phyloP scores from a whole-genome alignment of 2,888 invertebrate genomes.

The Thalpophila matura region DNA sequence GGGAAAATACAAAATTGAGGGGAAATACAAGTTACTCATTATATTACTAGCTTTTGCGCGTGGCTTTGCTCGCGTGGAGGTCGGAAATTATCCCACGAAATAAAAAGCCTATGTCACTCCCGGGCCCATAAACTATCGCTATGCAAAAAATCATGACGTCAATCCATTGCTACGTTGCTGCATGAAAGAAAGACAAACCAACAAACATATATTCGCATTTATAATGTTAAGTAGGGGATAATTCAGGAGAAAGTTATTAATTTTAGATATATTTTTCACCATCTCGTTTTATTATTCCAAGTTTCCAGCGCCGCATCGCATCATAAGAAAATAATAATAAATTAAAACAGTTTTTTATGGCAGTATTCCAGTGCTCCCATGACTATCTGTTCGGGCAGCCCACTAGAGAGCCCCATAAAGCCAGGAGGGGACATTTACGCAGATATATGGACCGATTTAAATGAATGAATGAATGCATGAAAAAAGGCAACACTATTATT shows the following conservation, averaged over 20 bases:
- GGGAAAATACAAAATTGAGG: not conserved
- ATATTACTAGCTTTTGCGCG: too few relatives aligned
- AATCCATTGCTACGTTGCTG: too few relatives aligned
- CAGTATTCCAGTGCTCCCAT: slow-evolving; percentile 17
- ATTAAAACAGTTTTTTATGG: slow-evolving; percentile 8
- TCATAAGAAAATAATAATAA: slow-evolving; percentile 10
- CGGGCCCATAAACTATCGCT: too few relatives aligned
- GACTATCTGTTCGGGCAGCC: slow-evolving; percentile 32
- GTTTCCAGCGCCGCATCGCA: not conserved
- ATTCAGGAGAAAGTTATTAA: not conserved
- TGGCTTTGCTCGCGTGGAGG: too few relatives aligned
- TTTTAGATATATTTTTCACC: not conserved
- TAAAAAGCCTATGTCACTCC: too few relatives aligned
- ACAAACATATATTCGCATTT: too few relatives aligned
- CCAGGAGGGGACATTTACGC: slow-evolving; percentile 49
- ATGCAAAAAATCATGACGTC: too few relatives aligned
- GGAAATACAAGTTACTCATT: too few relatives aligned
- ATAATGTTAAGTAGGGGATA: not conserved
- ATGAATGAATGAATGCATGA: slow-evolving; percentile 44
- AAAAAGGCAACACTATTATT: slow-evolving; percentile 27
- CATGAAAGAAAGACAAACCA: too few relatives aligned
- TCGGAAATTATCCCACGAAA: too few relatives aligned
- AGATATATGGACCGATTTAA: slow-evolving; percentile 51
- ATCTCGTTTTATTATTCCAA: not conserved
- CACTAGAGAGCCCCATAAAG: slow-evolving; percentile 39